Conservation (phyloP, 2,113 vertebrate genomes). For the Thamnaconus septentrionalis region DNA sequence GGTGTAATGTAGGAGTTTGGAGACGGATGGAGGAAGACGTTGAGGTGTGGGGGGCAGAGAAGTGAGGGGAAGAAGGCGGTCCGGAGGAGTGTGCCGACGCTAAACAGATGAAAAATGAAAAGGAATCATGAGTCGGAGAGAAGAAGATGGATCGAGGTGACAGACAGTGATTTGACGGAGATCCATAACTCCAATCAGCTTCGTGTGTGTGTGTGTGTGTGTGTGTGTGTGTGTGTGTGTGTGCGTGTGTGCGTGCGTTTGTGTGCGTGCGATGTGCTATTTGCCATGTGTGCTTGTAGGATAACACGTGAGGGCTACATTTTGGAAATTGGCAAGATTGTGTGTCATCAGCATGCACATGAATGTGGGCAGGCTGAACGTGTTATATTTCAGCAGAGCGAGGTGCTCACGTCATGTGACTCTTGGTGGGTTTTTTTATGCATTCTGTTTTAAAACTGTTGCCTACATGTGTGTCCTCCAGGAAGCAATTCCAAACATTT, state of each 20-base stretch:
- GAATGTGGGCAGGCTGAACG: too few species aligned
- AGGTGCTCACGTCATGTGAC: too few species aligned
- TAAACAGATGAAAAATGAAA: constrained; percentile 32
- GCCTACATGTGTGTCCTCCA: constrained; percentile 28
- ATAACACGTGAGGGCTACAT: too few species aligned
- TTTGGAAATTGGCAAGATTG: too few species aligned
- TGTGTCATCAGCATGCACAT: too few species aligned
- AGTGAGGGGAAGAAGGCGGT: constrained; percentile 9
- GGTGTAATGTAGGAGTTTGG: constrained; percentile 1
- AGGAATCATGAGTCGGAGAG: constrained; percentile 3
- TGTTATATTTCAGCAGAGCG: too few species aligned
- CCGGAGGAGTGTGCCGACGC: constrained; percentile 20
- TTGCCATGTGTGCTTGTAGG: not conserved
- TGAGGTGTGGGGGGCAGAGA: constrained; percentile 3
- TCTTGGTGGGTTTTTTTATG: not conserved
- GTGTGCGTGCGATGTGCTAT: not conserved
- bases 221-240: not conserved
- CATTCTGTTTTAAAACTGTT: not conserved
- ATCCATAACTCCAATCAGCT: not conserved
- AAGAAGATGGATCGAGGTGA: too few species aligned
- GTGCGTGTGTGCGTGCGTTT: not conserved
- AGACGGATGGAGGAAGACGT: constrained; percentile 6
- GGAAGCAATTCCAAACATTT: constrained; percentile 26
- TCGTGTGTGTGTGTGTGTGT: not conserved
- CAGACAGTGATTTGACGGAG: not conserved